Evolutionary conservation across 2,888 invertebrate genomes (phyloP).

Genomic region (Phyllotreta cruciferae): DNA sequence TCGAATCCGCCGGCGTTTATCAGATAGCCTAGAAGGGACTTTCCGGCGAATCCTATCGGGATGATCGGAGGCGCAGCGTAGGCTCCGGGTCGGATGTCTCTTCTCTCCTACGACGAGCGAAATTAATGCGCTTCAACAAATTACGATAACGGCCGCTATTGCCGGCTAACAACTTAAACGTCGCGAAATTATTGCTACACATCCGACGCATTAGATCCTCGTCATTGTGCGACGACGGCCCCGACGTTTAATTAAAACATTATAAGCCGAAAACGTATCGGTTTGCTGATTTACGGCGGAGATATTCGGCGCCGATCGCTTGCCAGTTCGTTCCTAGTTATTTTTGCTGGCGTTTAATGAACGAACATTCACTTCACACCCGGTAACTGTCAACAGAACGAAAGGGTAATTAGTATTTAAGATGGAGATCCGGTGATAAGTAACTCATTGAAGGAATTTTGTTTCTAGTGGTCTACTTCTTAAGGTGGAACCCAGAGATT

Average conservation of each 20-base stretch:
- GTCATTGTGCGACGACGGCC: constrained; percentile 24
- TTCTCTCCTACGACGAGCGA: constrained; percentile 17
- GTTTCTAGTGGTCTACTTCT: no score
- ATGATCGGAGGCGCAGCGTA: background rate
- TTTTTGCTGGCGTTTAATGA: no score
- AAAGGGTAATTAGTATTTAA: no score
- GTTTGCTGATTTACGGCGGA: constrained; percentile 18
- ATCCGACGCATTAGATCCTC: constrained; percentile 24
- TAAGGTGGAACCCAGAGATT: no score
- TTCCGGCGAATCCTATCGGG: constrained; percentile 5
- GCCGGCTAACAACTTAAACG: constrained; percentile 22
- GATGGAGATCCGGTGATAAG: no score
- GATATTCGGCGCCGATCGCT: background rate
- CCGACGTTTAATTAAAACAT: constrained; percentile 30
- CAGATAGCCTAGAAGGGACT: constrained; percentile 8
- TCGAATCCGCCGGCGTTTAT: background rate
- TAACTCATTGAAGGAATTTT: no score
- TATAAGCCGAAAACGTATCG: constrained; percentile 14
- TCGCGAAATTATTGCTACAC: constrained; percentile 24
- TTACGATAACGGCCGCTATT: constrained; percentile 16
- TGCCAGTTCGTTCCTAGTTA: no score
- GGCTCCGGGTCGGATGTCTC: constrained; percentile 14
- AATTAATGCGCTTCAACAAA: constrained; percentile 26
- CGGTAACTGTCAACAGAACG: no score
- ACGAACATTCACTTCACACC: no score